Base-by-base conservation (phyloP, 2,797 vertebrate species). In the Acanthornis magna region DNA sequence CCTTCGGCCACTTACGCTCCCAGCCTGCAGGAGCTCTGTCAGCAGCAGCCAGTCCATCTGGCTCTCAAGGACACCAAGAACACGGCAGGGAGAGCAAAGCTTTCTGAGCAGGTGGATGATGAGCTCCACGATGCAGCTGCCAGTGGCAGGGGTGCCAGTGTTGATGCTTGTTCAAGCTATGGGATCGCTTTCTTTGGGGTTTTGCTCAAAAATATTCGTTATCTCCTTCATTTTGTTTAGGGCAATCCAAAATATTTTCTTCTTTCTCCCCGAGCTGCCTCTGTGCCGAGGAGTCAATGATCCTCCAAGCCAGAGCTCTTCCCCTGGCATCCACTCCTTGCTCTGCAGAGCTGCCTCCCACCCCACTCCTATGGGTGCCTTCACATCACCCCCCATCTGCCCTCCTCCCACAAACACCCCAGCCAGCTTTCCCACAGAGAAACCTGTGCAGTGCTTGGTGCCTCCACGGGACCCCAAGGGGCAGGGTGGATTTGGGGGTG, bases 371-470 rank as follows among this genome's bases (percentile, higher is more conserved):
- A 4, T 0, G 1, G n/a, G 19, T 6, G 45, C 45, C 62, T 54
- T 75, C 54, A 15, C 1, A 2, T 5, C 1, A 0, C 6, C 19
- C 43, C 9, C 1, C 6, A 1, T 14, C 30, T 20, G 17, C 29
- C 51, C 43, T 53, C 36, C 2, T 45, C 45, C 16, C 42, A 19
- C 1, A 1, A 60, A 3, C 17, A 45, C 18, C 20, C 36, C 9
- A 1, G 43, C 26, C 40, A 38, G 26, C 29, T 45, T 43, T 40
- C 51, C 74, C 20, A 9, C 19, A 32, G n/a, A 47, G 34, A 61
- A 70, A 61, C 7, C 20, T 0, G 1, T 1, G 2, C 0, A 2
- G 22, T 29, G 17, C 43, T 45, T 5, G 27, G 17, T 38, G 20
- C 62, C 40, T 67, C 26, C 60, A 3, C 0, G 0, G 10, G 21